Evolutionary conservation across 1,140 invertebrate species (phyloP), one percentile per base, ranked within the genome.

Genomic region (Lethocerus indicus): DNA sequence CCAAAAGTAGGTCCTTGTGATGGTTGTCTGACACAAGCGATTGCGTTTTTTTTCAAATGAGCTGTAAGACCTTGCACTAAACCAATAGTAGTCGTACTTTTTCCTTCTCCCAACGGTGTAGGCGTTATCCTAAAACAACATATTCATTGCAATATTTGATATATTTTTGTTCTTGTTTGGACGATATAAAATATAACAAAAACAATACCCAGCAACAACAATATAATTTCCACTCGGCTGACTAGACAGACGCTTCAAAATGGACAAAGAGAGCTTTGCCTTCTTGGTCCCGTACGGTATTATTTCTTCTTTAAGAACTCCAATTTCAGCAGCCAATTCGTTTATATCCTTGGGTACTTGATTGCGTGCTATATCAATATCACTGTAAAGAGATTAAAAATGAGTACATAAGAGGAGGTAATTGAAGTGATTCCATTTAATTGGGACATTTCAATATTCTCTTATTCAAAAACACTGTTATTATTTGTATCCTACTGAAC

Each of bases 1-100:
- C 95, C 95, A 69, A 98, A 99, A 1, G 92, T 98, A 1, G 95
- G 95, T 21, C 95, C 95, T 67, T 97, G 93, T 27, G 91, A 95
- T 0, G 96, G 95, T 63, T 99, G 96, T n/a, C 96, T 73, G 42
- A 99, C 76, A 61, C 88, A 95, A 5, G 87, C 94, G 63, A 99
- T 75, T 0, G 87, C 76, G 69, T 98, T 97, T 56, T 76, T 82
- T 3, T 77, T 74, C 52, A 80, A 75, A 59, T 93, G 86, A 3
- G 84, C 85, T 1, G 81, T 78, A 9, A 99, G 67, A 7, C 93
- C 92, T 68, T 99, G 96, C 9, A 81, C 81, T 43, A 98, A 66
- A 27, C 96, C 96, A 57, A 99, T 75, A 0, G 87, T 79, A 0
- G 94, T 98, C 0, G 96, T 99, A 62, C 81, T 94, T 70, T 98